phyloP scores from a whole-genome alignment of 2,113 vertebrate genomes.

The Oenanthe melanoleuca region DNA sequence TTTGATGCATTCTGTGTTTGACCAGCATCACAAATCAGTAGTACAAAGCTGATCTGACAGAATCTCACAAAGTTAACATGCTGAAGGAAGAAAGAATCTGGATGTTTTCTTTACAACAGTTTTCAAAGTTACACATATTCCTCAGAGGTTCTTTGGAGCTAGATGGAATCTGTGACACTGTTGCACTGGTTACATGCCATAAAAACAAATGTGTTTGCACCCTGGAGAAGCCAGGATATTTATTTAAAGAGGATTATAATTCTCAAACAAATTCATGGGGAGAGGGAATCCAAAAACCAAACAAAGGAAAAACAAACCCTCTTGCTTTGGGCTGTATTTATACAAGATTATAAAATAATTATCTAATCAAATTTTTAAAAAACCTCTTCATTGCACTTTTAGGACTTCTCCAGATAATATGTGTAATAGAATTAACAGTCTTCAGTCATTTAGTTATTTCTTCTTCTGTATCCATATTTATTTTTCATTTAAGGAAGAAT shows the following conservation, averaged over 20 bases:
- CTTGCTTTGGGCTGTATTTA: not conserved
- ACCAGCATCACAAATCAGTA: not conserved
- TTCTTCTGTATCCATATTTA: not conserved
- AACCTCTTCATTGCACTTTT: fast-evolving
- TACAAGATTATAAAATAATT: not conserved
- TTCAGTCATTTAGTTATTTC: not conserved
- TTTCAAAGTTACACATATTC: not conserved
- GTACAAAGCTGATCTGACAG: constrained; percentile 14
- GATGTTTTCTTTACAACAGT: constrained; percentile 32
- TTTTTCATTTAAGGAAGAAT: not conserved
- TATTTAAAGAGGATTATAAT: not conserved
- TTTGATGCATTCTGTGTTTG: not conserved
- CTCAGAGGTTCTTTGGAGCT: not conserved
- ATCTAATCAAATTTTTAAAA: not conserved
- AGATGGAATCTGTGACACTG: not conserved
- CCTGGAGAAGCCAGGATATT: not conserved
- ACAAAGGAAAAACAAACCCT: not conserved
- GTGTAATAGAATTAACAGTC: not conserved
- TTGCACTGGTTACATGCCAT: not conserved
- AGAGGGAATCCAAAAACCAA: not conserved
- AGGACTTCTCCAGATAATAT: not conserved
- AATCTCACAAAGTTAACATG: not conserved
- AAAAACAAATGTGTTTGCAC: not conserved
- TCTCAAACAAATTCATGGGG: not conserved
- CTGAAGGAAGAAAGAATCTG: not conserved